phyloP scores from a whole-genome alignment of 2,797 vertebrate genomes.

The Austrolebias charrua region DNA sequence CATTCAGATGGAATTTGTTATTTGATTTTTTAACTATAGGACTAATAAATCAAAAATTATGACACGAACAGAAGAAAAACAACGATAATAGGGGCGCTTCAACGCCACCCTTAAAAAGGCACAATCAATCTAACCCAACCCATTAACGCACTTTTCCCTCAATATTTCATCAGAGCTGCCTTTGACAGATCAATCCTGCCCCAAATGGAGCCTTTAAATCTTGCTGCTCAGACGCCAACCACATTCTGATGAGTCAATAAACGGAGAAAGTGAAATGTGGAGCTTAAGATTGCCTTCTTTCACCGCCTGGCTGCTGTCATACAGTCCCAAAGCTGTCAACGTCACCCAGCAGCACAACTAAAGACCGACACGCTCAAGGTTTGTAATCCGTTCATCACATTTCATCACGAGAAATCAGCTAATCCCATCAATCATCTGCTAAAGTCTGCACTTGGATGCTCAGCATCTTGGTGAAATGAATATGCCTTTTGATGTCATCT shows the following conservation, averaged over 20 bases:
- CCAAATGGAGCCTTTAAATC: slow-evolving; percentile 61
- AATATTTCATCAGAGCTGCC: slow-evolving; percentile 24
- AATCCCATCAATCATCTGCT: not conserved
- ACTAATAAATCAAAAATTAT: too few relatives aligned
- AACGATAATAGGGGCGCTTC: not conserved
- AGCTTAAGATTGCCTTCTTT: slow-evolving; percentile 23
- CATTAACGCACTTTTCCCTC: slow-evolving; percentile 14
- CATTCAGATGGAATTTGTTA: too few relatives aligned
- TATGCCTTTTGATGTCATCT: slow-evolving; percentile 22
- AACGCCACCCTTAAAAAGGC: not conserved
- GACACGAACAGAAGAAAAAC: not conserved
- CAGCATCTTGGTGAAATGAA: slow-evolving; percentile 15
- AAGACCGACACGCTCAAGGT: not conserved
- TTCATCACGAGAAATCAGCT: not conserved
- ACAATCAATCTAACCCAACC: slow-evolving; percentile 38
- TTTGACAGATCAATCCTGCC: slow-evolving; percentile 46
- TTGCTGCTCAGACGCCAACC: slow-evolving; percentile 32
- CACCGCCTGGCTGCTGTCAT: slow-evolving; percentile 6
- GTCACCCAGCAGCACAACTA: slow-evolving; percentile 2
- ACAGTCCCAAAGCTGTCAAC: slow-evolving; percentile 1
- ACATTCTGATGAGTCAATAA: slow-evolving; percentile 52
- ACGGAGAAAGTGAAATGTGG: slow-evolving; percentile 20
- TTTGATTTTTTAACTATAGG: too few relatives aligned
- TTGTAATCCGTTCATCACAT: not conserved
- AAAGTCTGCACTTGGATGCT: slow-evolving; percentile 1